Base-by-base conservation (phyloP, 2,888 invertebrate genomes). In the Calameuta filiformis region DNA sequence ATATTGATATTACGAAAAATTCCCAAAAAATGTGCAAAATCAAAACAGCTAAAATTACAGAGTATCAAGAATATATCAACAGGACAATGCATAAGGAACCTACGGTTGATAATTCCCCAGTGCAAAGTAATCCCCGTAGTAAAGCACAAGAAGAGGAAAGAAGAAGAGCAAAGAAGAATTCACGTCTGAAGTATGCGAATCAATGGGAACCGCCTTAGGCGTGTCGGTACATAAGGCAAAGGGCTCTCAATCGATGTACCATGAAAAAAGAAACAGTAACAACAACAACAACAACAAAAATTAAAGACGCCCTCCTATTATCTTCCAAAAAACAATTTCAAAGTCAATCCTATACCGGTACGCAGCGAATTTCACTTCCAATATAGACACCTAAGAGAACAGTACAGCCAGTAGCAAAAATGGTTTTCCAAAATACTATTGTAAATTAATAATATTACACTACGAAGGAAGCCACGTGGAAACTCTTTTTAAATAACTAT, bases 151-250 rank as follows among this genome's bases (percentile, higher is more conserved):
- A 81, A 76, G 73, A 73, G 35, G 77, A 77, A 76, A 78, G 78
- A 68, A 76, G 75, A 80, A 80, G 75, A 75, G 77, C 56, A 56
- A 56, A 56, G 56, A 56, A 56, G 56, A 56, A 56, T 56, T 56
- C 56, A 56, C 56, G 56, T 56, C 56, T 56, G 23, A 56, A 56
- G 56, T 56, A 56, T 56, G 56, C 56, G 56, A 56, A 56, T 56
- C 77, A 82, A 85, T 87, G 88, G 86, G 87, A 88, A 87, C 85
- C 86, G 86, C 87, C 85, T 82, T 85, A 83, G 85, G 88, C 87
- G 88, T 87, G 85, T 83, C 85, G 85, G 85, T 85, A 82, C 83
- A 85, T 82, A 82, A 84, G 82, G 83, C 84, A 82, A 80, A 78
- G 75, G 79, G 81, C 85, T 85, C 86, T 85, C 86, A 83, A 85